These are phyloP conservation scores for Nipponacmea schrenckii DNA, from an alignment of 2,888 invertebrate species.

Conservation along the genomic window DNA sequence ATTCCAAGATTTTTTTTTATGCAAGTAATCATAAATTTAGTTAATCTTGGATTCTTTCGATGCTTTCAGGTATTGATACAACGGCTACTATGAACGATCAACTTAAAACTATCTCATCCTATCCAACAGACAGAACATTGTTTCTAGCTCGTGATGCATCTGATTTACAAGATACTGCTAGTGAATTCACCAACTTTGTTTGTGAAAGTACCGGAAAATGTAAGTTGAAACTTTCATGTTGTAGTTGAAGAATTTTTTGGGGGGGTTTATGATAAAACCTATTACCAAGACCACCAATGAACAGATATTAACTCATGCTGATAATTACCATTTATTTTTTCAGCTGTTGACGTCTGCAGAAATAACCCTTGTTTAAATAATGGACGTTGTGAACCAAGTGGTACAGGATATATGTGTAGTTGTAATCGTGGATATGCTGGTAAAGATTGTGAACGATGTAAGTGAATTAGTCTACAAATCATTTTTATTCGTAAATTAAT, in stretches of 20 bases:
- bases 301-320: too few species aligned
- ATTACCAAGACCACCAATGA: too few species aligned
- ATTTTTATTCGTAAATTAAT: background rate
- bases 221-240: background rate
- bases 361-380: conserved; percentile 56
- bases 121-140: conserved; percentile 37
- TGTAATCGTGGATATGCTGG: conserved; percentile 56
- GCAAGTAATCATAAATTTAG: background rate
- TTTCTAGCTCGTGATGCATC: conserved; percentile 36
- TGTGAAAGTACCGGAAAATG: conserved; percentile 51
- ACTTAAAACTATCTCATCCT: conserved; percentile 47
- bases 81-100: conserved; percentile 40
- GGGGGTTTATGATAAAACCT: too few species aligned
- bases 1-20: too few species aligned
- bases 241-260: too few species aligned
- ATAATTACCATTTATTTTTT: conserved; percentile 10
- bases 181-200: conserved; percentile 48
- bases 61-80: conserved; percentile 41
- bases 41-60: background rate
- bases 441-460: conserved; percentile 52
- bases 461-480: conserved; percentile 16
- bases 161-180: conserved; percentile 40
- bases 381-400: conserved; percentile 47
- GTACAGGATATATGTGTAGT: conserved; percentile 48
- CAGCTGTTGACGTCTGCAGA: conserved; percentile 52